Conservation (phyloP, 2,888 invertebrate genomes). For the Mythimna pallens region DNA sequence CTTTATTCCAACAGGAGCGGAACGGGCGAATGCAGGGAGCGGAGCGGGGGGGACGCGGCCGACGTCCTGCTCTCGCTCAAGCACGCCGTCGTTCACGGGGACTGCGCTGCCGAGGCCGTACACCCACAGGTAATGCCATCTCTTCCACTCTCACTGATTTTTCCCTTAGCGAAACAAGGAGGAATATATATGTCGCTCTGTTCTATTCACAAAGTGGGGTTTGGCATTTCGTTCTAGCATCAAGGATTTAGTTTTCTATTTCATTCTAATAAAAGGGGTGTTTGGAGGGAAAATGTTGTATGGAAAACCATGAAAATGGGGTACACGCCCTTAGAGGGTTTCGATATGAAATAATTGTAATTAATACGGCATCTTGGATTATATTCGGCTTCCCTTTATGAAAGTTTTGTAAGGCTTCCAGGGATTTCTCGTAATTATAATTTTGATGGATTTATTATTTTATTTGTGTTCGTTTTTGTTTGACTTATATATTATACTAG, state of each 20-base stretch:
- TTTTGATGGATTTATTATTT: constrained; percentile 42
- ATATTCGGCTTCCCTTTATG: constrained; percentile 54
- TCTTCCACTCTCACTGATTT: constrained; percentile 61
- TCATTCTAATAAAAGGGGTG: constrained; percentile 66
- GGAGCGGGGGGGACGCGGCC: constrained; percentile 93
- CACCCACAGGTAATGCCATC: constrained; percentile 88
- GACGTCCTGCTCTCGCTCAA: constrained; percentile 96
- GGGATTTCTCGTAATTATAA: constrained; percentile 57
- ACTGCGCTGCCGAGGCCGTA: constrained; percentile 88
- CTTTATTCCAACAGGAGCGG: constrained; percentile 81
- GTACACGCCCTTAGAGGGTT: constrained; percentile 61
- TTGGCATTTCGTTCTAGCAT: constrained; percentile 39
- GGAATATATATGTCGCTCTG: constrained; percentile 30
- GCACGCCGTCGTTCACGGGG: constrained; percentile 96
- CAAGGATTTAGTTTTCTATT: constrained; percentile 42
- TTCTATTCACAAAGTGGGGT: background rate
- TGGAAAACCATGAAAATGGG: constrained; percentile 65
- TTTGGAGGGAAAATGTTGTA: constrained; percentile 51
- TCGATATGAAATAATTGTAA: constrained; percentile 77
- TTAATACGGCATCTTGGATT: constrained; percentile 77
- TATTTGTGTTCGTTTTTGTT: constrained; percentile 8
- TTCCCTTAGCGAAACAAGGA: constrained; percentile 54
- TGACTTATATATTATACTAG: background rate
- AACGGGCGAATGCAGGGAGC: constrained; percentile 90
- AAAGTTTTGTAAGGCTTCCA: constrained; percentile 54